Base-by-base conservation (phyloP, 2,888 invertebrate genomes). In the Lacanobia oleracea region DNA sequence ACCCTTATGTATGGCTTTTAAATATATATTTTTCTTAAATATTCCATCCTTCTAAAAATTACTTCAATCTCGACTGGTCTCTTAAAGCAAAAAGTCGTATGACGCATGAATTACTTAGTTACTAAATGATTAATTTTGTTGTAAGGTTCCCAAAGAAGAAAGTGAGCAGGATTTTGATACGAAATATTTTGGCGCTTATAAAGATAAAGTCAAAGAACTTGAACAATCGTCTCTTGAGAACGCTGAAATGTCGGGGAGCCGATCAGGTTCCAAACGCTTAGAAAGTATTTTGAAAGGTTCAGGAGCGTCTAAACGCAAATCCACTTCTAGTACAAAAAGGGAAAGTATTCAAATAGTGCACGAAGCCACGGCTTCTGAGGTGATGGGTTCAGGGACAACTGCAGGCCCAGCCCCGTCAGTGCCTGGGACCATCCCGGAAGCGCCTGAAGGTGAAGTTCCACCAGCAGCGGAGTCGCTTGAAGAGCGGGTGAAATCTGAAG, bases 81-180 rank as follows among this genome's bases (percentile, higher is more conserved):
- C 10, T 67, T 18, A 51, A 7, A 14, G 10, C 6, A 43, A 43
- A 43, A 43, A 43, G 10, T 12, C 4, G 33, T 33, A 33, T 40
- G 40, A n/a, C 12, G 14, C 18, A 12, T 18, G 33, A 33, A 33
- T 33, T 2, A 27, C 27, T 6, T 45, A 45, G 27, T 61, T 7
- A 53, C 14, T 48, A 50, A 67, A 37, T 14, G 0, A 7, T 51
- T 45, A 0, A 53, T 33, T 33, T 33, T 64, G 40, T 67, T 77
- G n/a, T 51, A 40, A 94, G 95, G 86, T 94, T 56, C 88, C 93
- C 4, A 83, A 88, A 85, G 88, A 90, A 81, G 93, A 95, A 78
- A 95, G 95, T 66, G 95, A 95, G 65, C 92, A 94, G 82, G 95
- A 95, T 80, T 91, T 95, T 6, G 95, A 95, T 61, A 87, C 88